These are phyloP conservation scores for Neopelma chrysocephalum DNA, from an alignment of 2,797 vertebrate species.

Conservation along the genomic window DNA sequence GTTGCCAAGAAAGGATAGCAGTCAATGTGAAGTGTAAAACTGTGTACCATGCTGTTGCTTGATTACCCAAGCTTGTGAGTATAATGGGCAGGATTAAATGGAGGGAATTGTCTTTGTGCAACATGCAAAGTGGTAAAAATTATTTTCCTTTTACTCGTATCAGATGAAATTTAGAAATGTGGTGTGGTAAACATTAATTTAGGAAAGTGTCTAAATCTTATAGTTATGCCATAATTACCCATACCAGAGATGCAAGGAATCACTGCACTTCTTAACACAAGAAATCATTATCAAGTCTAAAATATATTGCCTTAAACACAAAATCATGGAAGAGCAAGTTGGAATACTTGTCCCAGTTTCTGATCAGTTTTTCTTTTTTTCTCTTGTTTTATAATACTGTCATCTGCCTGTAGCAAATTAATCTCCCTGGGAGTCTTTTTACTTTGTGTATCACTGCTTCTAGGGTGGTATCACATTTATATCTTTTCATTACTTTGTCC, in stretches of 20 bases:
- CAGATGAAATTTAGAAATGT: not conserved
- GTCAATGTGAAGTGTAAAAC: not conserved
- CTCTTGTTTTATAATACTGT: not conserved
- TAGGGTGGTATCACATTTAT: not conserved
- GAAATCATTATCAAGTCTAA: not conserved
- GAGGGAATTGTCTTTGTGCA: not conserved
- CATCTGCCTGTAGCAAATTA: not conserved
- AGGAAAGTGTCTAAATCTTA: not conserved
- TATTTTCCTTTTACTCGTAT: not conserved
- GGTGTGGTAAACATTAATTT: not conserved
- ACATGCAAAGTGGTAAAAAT: not conserved
- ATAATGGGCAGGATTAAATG: not conserved
- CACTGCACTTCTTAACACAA: not conserved
- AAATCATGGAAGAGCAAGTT: not conserved
- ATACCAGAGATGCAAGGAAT: not conserved
- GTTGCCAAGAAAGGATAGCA: not conserved
- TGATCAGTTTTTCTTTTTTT: not conserved
- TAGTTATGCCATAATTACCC: not conserved
- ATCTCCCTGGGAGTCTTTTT: not conserved
- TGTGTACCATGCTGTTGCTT: not conserved
- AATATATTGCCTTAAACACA: not conserved
- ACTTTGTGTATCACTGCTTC: not conserved
- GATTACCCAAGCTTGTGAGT: not conserved
- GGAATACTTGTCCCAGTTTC: not conserved
- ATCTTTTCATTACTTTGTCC: not conserved